Evolutionary conservation across 2,797 vertebrate genomes (phyloP), one percentile per base, ranked within the genome.

Genomic region (Melanotaenia parkinsoni): DNA sequence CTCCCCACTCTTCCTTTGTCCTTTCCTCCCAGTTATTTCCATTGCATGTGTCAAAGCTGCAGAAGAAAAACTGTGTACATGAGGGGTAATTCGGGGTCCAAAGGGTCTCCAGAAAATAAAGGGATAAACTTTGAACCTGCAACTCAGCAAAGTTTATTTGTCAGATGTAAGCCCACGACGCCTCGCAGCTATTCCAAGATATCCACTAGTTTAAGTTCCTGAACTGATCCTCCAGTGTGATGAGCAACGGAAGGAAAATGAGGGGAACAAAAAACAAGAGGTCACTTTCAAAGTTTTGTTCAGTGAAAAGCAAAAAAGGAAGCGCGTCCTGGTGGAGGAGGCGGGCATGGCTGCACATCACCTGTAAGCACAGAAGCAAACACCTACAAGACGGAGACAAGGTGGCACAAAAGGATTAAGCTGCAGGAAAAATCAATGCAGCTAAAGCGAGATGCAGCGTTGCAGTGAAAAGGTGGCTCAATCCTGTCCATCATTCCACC

Each of bases 101-200:
- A 81, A 72, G 11, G 5, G 77, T 30, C 73, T 43, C 43, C 66
- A 28, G 69, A 66, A 82, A 84, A 72, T 47, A 76, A 78, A 81
- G 58, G 45, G 73, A 76, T 83, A 65, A 83, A 84, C 85, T 83
- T 78, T 86, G 79, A 86, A 87, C 85, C 58, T 68, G 70, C 83
- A 66, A 77, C 73, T 83, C 83, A 75, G 80, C 77, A 68, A 74
- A 77, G 76, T 86, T 84, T 86, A 76, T 81, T 77, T 89, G 78
- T 86, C 83, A 76, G 85, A 72, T 3, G 8, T 83, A 75, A 86
- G 77, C 70, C 74, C 67, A 58, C 59, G 77, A 81, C 73, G 65
- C 38, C 61, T 45, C 71, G 67, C 62, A 71, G 76, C 68, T 73
- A 70, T 72, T 60, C 63, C 47, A 51, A 74, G 35, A 76, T 56